Base-by-base conservation (phyloP, 2,113 vertebrate species). In the Pangasianodon gigas region DNA sequence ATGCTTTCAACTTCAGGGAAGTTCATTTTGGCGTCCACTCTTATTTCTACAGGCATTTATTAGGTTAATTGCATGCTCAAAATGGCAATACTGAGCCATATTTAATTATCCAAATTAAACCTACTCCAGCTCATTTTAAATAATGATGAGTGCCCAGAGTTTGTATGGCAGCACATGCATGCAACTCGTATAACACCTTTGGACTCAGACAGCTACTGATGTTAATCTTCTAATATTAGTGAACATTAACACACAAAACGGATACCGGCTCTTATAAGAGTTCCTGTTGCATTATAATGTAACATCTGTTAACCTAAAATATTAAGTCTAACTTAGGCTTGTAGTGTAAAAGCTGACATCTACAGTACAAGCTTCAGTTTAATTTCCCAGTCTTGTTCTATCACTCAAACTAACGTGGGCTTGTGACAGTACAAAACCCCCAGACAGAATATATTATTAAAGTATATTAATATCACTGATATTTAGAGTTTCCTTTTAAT, bases 161-260 rank as follows among this genome's bases (percentile, higher is more conserved):
- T 58, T 41, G 81, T 41, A 29, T 62, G 11, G 16, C 4, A 84
- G 56, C 58, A 44, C 56, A 84, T 44, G 52, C 18, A 37, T 56
- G 81, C 81, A 83, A 5, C n/a, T 67, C 58, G 13, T 48, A 8
- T 26, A 54, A 46, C 19, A 54, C 85, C 67, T 74, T 74, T 86
- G 67, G 48, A 86, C 85, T 86, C 29, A 58, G 56, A 44, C 83
- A 67, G 65, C 32, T 86, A 41, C 18, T 37, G 24, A 18, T 86
- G 85, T 86, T 86, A 74, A 54, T 52, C 48, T 74, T 86, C 48
- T 86, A 74, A 71, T 71, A 86, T 71, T 86, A 86, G 41, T 84
- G 46, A 84, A 62, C 56, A 44, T 41, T 84, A 84, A 62, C 82
- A 18, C 13, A 16, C 41, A 84, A 26, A 5, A 60, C 56, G 41